phyloP scores from a whole-genome alignment of 1,140 invertebrate species.

The Physella acuta region DNA sequence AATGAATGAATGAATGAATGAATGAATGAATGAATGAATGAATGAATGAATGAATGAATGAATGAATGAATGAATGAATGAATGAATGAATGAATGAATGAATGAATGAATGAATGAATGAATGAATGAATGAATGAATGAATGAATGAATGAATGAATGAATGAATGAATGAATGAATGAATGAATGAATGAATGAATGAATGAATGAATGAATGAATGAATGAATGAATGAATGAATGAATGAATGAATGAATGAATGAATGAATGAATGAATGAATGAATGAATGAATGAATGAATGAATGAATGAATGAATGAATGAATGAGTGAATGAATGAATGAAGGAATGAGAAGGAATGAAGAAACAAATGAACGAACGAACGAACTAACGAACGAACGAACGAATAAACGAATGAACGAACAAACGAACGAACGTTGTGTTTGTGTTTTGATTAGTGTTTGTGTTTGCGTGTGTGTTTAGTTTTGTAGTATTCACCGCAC shows the following conservation, averaged over 20 bases:
- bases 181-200: not conserved
- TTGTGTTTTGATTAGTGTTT: too few relatives aligned
- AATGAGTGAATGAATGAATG: not conserved
- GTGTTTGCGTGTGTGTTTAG: not conserved
- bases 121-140: not conserved
- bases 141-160: not conserved
- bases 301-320: not conserved
- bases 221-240: too few relatives aligned
- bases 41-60: not conserved
- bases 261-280: conserved; percentile 1
- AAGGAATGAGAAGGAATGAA: not conserved
- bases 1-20: not conserved
- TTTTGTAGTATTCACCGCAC: too few relatives aligned
- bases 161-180: not conserved
- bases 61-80: not conserved
- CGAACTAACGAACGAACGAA: too few relatives aligned
- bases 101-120: not conserved
- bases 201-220: not conserved
- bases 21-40: not conserved
- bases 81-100: not conserved
- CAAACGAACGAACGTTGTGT: not conserved
- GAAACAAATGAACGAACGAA: too few relatives aligned
- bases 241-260: not conserved
- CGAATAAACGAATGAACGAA: not conserved
- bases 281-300: not conserved